These are phyloP conservation scores for Myiagra hebetior DNA, from an alignment of 2,113 vertebrate species.

Conservation along the genomic window DNA sequence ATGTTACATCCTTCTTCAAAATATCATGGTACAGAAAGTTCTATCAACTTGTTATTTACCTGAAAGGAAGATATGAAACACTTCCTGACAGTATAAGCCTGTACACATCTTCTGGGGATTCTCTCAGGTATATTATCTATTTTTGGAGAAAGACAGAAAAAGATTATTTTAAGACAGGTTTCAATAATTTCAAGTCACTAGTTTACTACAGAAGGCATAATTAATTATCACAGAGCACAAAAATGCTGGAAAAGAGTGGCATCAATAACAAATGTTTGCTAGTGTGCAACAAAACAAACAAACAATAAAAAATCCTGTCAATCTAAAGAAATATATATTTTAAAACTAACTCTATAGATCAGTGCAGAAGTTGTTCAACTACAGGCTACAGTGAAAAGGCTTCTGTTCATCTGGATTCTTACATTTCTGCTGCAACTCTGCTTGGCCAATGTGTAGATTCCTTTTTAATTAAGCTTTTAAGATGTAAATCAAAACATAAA, in stretches of 20 bases:
- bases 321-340: neutral
- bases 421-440: neutral
- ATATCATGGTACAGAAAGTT: neutral
- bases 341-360: neutral
- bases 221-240: neutral
- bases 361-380: neutral
- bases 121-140: constrained; percentile 91
- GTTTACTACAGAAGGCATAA: neutral
- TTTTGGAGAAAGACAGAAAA: constrained; percentile 34
- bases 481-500: neutral
- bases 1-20: neutral
- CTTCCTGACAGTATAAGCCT: constrained; percentile 82
- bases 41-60: constrained; percentile 73
- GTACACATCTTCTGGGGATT: constrained; percentile 87
- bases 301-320: neutral
- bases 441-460: neutral
- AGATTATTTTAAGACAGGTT: neutral
- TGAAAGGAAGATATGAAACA: constrained; percentile 87
- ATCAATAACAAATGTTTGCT: neutral
- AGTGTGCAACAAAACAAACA: neutral
- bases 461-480: neutral
- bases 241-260: neutral
- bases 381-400: neutral
- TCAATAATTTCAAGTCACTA: neutral
- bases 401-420: neutral